Conservation (phyloP, 1,140 invertebrate genomes). For the Plodia interpunctella region DNA sequence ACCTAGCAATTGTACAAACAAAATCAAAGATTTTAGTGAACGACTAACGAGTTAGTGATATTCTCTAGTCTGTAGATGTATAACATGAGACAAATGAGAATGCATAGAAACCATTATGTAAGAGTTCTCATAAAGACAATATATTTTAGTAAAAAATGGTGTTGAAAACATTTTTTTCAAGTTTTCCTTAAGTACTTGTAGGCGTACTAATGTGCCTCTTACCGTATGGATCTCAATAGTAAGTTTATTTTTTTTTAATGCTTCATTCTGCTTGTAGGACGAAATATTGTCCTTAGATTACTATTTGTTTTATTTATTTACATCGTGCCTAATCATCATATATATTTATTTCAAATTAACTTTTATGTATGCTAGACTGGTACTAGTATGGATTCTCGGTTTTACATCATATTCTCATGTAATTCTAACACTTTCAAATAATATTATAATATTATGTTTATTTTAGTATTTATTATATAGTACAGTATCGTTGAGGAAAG, state of each 20-base stretch:
- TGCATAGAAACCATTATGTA: background rate
- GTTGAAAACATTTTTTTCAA: background rate
- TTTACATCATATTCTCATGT: too few relatives aligned
- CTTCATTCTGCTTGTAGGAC: background rate
- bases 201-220: conserved; percentile 9
- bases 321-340: background rate
- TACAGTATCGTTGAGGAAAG: too few relatives aligned
- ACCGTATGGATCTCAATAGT: conserved; percentile 19
- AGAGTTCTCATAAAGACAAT: conserved; percentile 4
- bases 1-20: background rate
- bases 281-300: conserved; percentile 13
- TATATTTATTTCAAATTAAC: background rate
- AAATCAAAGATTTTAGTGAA: background rate
- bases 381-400: too few relatives aligned
- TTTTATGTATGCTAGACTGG: too few relatives aligned
- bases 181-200: conserved; percentile 18
- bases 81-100: background rate
- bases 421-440: too few relatives aligned
- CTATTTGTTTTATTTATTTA: background rate
- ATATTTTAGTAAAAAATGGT: conserved; percentile 4
- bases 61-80: background rate
- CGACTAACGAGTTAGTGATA: conserved; percentile 4
- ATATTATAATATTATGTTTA: too few relatives aligned
- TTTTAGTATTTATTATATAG: too few relatives aligned
- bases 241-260: conserved; percentile 18